These are phyloP conservation scores for Microctonus hyperodae DNA, from an alignment of 2,888 invertebrate genomes.

Conservation along the genomic window DNA sequence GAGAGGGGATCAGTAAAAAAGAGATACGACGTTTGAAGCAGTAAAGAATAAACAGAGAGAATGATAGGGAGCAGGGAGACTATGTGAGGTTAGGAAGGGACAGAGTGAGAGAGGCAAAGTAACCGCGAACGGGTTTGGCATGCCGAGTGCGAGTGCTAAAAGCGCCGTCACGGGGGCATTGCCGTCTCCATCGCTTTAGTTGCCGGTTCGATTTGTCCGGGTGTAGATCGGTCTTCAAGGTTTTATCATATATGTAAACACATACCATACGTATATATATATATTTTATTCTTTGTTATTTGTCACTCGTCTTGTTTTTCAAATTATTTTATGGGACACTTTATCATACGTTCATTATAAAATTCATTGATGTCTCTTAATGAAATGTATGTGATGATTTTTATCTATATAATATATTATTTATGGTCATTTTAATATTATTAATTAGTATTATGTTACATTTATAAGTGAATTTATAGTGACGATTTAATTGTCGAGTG, in stretches of 20 bases:
- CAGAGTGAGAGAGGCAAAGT: constrained; percentile 34
- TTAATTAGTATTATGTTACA: too few relatives aligned
- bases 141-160: constrained; percentile 54
- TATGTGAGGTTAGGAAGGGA: constrained; percentile 24
- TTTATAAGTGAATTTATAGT: too few relatives aligned
- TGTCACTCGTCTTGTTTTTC: not conserved
- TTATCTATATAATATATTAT: not conserved
- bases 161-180: constrained; percentile 56
- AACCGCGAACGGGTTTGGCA: constrained; percentile 48
- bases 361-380: not conserved
- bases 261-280: not conserved
- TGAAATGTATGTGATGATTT: not conserved
- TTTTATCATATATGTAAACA: not conserved
- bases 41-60: not conserved
- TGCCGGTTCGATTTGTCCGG: constrained; percentile 21
- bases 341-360: not conserved
- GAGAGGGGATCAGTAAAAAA: constrained; percentile 30
- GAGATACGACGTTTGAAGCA: constrained; percentile 10
- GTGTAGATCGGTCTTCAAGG: not conserved
- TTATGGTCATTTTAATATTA: not conserved
- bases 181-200: constrained; percentile 47
- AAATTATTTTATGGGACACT: not conserved
- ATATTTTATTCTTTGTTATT: not conserved
- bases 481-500: too few relatives aligned
- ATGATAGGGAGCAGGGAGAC: not conserved